Base-by-base conservation (phyloP, 2,113 vertebrate genomes). In the Cyanistes caeruleus region DNA sequence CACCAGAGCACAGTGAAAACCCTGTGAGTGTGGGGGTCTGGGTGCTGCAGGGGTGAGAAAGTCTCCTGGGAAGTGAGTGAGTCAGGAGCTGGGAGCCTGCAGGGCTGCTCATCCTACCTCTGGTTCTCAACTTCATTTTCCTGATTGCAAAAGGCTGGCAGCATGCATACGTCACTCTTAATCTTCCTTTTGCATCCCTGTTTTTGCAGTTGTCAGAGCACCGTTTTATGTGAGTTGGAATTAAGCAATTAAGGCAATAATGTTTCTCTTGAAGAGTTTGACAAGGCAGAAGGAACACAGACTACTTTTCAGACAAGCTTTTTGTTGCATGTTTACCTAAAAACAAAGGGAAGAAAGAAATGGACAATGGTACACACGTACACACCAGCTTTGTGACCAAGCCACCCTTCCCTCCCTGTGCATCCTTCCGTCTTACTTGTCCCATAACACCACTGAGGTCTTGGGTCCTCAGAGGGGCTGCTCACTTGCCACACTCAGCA, bases 211-310 rank as follows among this genome's bases (percentile, higher is more conserved):
- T 98, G 98, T 98, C 97, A 98, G 97, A 97, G 96, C n/a, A 33
- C 92, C 14, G 30, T 97, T 97, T 98, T 98, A 98, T 98, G 98
- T 80, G 97, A 98, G 98, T 98, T 97, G 79, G 92, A 97, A 96
- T 97, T 97, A 98, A 98, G 98, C 98, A 98, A 98, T 98, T 98
- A 98, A 98, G 97, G 97, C 96, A 93, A 98, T 98, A 98, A 98
- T 97, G 97, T 97, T 98, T 98, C 94, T 96, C 97, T 98, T 98
- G 98, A 98, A 98, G 98, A 98, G 96, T 97, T 97, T 98, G 97
- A 98, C 98, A 98, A 98, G 97, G 97, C 98, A 94, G 96, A 96
- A 90, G 94, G 92, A 98, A 97, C 96, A 97, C 97, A 96, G 97
- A 76, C 96, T 97, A 93, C 94, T 97, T 98, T 93, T 79, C 90